A percentile compares a stretch with the other conserved stretches of the same genome.
Conservation (phyloP, 2,888 invertebrate species). For the Hirtodrosophila duncani region DNA sequence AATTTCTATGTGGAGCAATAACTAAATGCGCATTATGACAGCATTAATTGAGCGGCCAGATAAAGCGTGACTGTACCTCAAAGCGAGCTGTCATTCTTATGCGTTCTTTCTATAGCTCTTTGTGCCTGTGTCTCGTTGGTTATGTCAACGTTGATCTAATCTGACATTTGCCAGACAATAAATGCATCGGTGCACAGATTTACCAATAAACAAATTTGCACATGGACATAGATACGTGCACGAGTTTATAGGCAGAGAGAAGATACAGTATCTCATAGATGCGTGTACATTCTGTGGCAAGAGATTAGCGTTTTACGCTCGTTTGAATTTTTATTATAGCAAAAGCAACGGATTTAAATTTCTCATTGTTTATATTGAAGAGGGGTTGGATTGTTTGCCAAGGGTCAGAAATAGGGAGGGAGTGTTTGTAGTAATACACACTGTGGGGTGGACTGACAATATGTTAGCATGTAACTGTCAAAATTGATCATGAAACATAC, state of each 20-base stretch:
- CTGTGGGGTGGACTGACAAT: not conserved
- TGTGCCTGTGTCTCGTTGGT: not conserved
- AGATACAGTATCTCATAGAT: slow-evolving; percentile 28
- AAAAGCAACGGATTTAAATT: slow-evolving; percentile 69
- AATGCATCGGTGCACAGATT: slow-evolving; percentile 64
- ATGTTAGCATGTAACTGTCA: slow-evolving; percentile 41
- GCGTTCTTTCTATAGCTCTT: slow-evolving; percentile 3
- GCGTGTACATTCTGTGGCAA: slow-evolving; percentile 49
- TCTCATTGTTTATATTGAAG: slow-evolving; percentile 55
- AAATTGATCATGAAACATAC: too few relatives aligned
- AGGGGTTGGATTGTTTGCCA: slow-evolving; percentile 51
- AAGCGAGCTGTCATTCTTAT: slow-evolving; percentile 4
- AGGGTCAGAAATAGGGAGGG: slow-evolving; percentile 4
- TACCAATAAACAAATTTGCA: slow-evolving; percentile 67
- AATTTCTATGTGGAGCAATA: slow-evolving; percentile 55
- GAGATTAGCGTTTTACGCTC: slow-evolving; percentile 78
- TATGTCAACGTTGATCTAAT: slow-evolving; percentile 57
- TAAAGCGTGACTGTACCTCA: slow-evolving; percentile 46
- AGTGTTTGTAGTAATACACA: not conserved
- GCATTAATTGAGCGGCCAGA: slow-evolving; percentile 53
- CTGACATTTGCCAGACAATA: slow-evolving; percentile 65
- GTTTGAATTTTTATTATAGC: slow-evolving; percentile 76
- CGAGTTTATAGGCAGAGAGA: not conserved
- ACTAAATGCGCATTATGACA: slow-evolving; percentile 64
- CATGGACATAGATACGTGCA: slow-evolving; percentile 31